Percentiles rank a stretch among this genome's conserved stretches.
phyloP scores from a whole-genome alignment of 2,888 invertebrate genomes.

The Pheosia tremula region DNA sequence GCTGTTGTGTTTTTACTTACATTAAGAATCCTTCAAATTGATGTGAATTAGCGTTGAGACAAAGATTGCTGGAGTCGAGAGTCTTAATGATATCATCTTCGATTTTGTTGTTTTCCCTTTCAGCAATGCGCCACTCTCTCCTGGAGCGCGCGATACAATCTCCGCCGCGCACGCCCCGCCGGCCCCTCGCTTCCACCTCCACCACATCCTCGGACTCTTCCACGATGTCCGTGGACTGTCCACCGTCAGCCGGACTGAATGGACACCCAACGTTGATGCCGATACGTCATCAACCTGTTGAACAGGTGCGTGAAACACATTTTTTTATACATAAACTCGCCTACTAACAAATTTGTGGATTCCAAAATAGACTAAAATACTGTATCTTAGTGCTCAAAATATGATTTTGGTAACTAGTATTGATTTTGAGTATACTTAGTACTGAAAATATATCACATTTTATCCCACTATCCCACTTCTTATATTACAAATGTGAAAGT shows the following conservation, averaged over 20 bases:
- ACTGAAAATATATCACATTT: no score
- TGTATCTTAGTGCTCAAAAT: no score
- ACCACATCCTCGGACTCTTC: conserved; percentile 88
- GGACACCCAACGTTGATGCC: conserved; percentile 59
- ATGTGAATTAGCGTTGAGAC: no score
- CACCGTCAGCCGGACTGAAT: conserved; percentile 66
- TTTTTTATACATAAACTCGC: not conserved
- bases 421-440: no score
- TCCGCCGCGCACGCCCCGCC: conserved; percentile 77
- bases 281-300: conserved; percentile 57
- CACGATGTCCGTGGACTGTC: conserved; percentile 81
- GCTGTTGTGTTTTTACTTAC: no score
- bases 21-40: no score
- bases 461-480: no score
- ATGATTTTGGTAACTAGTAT: no score
- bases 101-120: conserved; percentile 7
- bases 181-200: conserved; percentile 87
- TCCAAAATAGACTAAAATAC: no score
- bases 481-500: no score
- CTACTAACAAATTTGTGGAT: no score
- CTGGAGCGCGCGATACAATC: conserved; percentile 83
- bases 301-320: conserved; percentile 56
- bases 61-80: no score
- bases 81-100: conserved; percentile 15
- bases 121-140: conserved; percentile 88